Conservation (phyloP, 2,797 vertebrate species). For the Pteronotus mesoamericanus region DNA sequence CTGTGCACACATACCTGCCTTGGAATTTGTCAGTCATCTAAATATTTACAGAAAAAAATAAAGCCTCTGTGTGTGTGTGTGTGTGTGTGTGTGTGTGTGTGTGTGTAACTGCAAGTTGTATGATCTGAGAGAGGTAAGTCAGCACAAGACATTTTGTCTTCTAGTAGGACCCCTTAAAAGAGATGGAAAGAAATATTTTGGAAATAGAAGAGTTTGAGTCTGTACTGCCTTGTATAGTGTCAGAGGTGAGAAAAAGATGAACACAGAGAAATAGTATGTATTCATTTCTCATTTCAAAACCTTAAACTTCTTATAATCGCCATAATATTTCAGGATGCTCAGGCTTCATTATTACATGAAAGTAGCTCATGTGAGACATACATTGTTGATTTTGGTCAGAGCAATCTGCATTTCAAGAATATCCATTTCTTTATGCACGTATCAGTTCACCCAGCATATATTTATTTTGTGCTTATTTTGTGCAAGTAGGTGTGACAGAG, state of each 20-base stretch:
- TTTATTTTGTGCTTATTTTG: background rate
- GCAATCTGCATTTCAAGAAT: background rate
- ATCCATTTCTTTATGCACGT: background rate
- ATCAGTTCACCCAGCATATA: background rate
- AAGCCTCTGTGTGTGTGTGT: background rate
- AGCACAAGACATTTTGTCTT: background rate
- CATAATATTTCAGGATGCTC: background rate
- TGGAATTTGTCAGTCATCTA: constrained; percentile 13
- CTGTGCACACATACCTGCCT: constrained; percentile 23
- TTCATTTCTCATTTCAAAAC: background rate
- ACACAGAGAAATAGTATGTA: background rate
- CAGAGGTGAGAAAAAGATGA: background rate
- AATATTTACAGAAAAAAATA: constrained; percentile 12
- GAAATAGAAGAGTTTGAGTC: background rate
- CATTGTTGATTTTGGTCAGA: background rate
- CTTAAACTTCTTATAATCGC: background rate
- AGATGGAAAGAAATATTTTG: background rate
- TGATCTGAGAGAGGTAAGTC: background rate
- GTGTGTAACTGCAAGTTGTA: background rate
- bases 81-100: background rate
- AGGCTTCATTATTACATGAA: background rate
- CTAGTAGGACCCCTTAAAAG: background rate
- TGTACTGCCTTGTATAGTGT: background rate
- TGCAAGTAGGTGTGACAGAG: background rate
- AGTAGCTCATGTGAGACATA: background rate